Evolutionary conservation across 2,888 invertebrate species (phyloP), one percentile per base, ranked within the genome.

Genomic region (Phasia obesa): DNA sequence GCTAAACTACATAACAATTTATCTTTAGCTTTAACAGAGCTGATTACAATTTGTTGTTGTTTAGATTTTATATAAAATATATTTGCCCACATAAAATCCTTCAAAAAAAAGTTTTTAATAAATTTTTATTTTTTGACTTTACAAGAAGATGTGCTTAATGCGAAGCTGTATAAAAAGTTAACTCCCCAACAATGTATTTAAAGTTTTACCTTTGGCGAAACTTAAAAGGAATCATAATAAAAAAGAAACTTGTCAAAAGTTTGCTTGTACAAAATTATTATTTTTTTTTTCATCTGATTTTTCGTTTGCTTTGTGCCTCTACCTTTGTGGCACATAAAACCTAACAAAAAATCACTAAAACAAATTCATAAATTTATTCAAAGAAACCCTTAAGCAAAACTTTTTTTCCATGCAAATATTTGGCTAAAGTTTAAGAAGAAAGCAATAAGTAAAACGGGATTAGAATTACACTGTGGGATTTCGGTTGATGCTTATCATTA

Each of bases 291-390:
- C 4, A 25, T 9, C 15, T 75, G 11, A 9, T 42, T 51, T 15
- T 31, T 35, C 2, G 0, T 35, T 57, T 38, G 35, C 49, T 51
- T 57, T 21, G 47, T 59, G 55, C 65, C 25, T 47, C 49, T 44
- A 31, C 19, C 47, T 38, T 49, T 49, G 31, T 59, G 49, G n/a
- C 25, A 21, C 19, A 4, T 38, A 19, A 38, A 19, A 25, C 4
- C 9, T 0, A 0, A 35, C 60, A 38, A 15, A 2, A 44, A 59
- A 69, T 42, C 17, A 11, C 13, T 49, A 60, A 60, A 23, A 53
- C 53, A 75, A 69, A 55, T 59, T 69, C 53, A 69, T 77, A 76
- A 69, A 51, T 76, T 67, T 21, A 60, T 76, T 65, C 51, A 76
- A 76, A 69, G 59, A 69, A 69, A 51, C 60, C 76, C 60, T 76